Conservation (phyloP, 2,113 vertebrate genomes). For the Xiphorhynchus elegans region DNA sequence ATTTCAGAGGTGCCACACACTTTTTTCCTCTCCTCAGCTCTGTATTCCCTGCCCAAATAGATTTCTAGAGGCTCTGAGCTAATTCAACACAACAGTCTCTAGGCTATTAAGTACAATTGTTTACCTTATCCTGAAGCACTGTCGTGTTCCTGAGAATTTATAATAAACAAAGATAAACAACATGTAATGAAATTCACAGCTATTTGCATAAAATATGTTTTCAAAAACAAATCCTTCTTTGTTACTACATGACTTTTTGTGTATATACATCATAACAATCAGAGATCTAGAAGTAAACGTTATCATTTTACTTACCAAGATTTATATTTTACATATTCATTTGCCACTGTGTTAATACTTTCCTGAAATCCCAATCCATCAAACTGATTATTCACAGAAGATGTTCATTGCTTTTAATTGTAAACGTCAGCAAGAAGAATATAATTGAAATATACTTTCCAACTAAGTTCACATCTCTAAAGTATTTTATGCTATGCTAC, state of each 20-base stretch:
- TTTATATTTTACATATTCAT: conserved; percentile 41
- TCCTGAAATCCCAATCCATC: background rate
- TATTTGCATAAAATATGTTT: background rate
- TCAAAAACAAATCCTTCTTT: conserved; percentile 29
- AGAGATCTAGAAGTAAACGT: background rate
- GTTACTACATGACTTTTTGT: background rate
- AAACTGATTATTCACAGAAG: conserved; percentile 30
- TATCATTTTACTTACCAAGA: conserved; percentile 7
- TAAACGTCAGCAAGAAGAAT: conserved; percentile 31
- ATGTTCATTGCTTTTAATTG: background rate
- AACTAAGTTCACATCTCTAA: background rate
- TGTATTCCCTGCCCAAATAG: background rate
- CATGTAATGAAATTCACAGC: background rate
- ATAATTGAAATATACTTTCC: conserved; percentile 13
- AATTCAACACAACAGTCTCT: background rate
- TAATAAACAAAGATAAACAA: conserved; percentile 27
- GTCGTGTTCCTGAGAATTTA: conserved; percentile 16
- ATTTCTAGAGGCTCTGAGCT: background rate
- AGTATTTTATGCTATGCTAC: background rate
- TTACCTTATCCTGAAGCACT: background rate
- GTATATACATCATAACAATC: background rate
- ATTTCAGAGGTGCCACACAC: background rate
- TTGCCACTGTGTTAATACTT: conserved; percentile 28
- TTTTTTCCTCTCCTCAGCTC: background rate
- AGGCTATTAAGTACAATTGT: background rate